phyloP scores from a whole-genome alignment of 2,113 vertebrate species.

The Gadus chalcogrammus region DNA sequence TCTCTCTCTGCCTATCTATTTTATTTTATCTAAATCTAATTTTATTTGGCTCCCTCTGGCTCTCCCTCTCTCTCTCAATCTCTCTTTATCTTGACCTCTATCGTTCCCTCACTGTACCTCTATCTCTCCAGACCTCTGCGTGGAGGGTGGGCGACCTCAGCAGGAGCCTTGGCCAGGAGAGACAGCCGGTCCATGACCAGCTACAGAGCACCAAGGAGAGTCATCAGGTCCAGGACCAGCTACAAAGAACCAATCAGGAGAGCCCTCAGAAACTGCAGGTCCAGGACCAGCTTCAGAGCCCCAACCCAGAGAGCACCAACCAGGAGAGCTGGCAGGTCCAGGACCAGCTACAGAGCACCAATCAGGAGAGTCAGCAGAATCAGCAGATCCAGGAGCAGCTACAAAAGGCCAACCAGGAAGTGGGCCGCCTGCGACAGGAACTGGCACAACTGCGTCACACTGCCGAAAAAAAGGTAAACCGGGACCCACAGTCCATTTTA shows the following conservation, averaged over 20 bases:
- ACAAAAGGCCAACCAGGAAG: slow-evolving; percentile 44
- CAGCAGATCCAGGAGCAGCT: slow-evolving; percentile 30
- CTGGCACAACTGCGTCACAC: slow-evolving; percentile 39
- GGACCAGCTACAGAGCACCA: slow-evolving; percentile 28
- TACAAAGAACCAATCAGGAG: slow-evolving; percentile 42
- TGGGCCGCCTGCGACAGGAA: slow-evolving; percentile 46
- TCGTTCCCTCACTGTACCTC: slow-evolving; percentile 7
- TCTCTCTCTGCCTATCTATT: not conserved
- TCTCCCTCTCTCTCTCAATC: not conserved
- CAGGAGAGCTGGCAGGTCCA: slow-evolving; percentile 20
- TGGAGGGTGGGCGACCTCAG: slow-evolving; percentile 43
- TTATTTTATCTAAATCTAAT: not conserved
- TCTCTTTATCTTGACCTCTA: slow-evolving; percentile 5
- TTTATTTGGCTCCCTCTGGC: not conserved
- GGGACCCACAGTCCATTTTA: not conserved
- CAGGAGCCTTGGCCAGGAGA: slow-evolving; percentile 49
- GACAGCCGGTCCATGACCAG: slow-evolving; percentile 7
- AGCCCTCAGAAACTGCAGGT: slow-evolving; percentile 43
- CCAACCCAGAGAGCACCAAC: slow-evolving; percentile 37
- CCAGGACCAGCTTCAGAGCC: slow-evolving; percentile 37
- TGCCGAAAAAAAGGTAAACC: slow-evolving; percentile 64
- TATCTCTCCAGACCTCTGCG: slow-evolving; percentile 38
- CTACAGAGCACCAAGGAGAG: slow-evolving; percentile 39
- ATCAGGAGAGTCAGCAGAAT: slow-evolving; percentile 51
- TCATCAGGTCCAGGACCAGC: slow-evolving; percentile 26